These are phyloP conservation scores for Planococcus citri DNA, from an alignment of 1,140 invertebrate species.

Conservation along the genomic window DNA sequence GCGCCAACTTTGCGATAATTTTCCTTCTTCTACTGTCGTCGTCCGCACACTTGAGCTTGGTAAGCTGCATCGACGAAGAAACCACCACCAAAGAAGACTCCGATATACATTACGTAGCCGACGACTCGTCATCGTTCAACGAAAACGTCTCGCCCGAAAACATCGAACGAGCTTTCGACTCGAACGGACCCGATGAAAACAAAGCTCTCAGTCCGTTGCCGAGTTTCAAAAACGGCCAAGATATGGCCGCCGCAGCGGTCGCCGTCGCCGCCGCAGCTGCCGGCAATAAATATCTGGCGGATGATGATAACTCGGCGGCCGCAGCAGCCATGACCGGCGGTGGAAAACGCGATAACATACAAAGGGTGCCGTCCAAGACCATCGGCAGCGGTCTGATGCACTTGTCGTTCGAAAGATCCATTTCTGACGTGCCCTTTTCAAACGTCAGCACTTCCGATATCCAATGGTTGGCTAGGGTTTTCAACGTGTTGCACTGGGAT, in stretches of 20 bases:
- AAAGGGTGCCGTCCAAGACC: neutral
- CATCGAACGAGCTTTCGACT: neutral
- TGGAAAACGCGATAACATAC: neutral
- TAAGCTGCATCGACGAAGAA: neutral
- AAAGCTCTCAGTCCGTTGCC: no score
- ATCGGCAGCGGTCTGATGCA: neutral
- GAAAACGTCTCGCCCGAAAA: neutral
- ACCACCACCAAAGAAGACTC: neutral
- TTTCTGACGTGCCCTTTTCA: neutral
- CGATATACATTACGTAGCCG: neutral
- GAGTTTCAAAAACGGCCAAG: neutral
- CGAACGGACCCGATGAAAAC: neutral
- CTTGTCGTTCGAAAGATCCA: neutral
- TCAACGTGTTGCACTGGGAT: conserved; percentile 1
- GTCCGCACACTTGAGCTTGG: no score
- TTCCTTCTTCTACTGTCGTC: no score
- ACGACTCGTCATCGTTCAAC: no score
- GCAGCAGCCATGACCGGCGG: neutral
- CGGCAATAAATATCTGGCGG: neutral
- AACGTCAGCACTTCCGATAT: conserved; percentile 2
- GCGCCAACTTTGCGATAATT: no score
- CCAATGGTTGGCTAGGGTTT: neutral
- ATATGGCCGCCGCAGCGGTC: no score
- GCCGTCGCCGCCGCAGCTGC: neutral
- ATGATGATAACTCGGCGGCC: neutral